These are phyloP conservation scores for Echinops telfairi DNA, from an alignment of 2,113 vertebrate species.

Conservation along the genomic window DNA sequence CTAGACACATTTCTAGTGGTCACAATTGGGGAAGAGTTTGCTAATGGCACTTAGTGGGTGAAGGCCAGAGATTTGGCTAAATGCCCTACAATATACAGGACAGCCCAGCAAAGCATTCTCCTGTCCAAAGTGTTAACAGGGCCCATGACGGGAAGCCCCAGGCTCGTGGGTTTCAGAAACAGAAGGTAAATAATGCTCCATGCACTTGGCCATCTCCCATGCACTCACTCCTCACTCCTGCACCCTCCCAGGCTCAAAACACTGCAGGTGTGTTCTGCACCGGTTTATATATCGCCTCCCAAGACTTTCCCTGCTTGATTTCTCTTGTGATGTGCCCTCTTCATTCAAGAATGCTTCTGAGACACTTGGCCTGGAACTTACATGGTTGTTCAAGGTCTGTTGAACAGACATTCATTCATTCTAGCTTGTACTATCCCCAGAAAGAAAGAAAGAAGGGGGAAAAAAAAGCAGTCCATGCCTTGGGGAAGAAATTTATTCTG, in stretches of 20 bases:
- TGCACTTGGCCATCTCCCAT: neutral
- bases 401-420: neutral
- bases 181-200: neutral
- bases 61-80: neutral
- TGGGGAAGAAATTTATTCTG: neutral
- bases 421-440: neutral
- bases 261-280: neutral
- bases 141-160: neutral
- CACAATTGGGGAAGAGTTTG: no score
- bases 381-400: neutral
- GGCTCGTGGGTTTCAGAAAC: neutral
- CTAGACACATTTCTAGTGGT: neutral
- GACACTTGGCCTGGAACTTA: neutral
- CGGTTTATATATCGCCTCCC: neutral
- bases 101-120: neutral
- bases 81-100: neutral
- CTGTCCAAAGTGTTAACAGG: neutral
- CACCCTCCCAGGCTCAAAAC: neutral
- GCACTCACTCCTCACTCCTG: neutral
- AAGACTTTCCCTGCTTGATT: neutral
- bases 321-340: neutral
- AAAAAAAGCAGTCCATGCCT: neutral
- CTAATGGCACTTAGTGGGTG: neutral
- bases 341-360: constrained; percentile 7
- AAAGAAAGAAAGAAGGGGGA: neutral